phyloP scores from a whole-genome alignment of 2,797 vertebrate genomes.

The Malurus splendens region DNA sequence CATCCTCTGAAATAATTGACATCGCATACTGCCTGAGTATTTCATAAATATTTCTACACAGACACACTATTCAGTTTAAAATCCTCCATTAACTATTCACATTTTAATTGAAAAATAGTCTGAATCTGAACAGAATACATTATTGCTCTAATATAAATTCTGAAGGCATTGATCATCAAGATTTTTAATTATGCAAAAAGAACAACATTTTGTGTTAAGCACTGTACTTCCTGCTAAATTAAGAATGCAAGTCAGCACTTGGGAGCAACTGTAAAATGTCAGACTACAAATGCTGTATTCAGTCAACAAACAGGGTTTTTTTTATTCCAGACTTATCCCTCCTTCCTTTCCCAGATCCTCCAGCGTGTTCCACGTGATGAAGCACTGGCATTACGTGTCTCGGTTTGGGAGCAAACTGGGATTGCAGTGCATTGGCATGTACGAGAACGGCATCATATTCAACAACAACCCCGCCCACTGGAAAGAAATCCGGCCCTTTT shows the following conservation, averaged over 20 bases:
- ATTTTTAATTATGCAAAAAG: background rate
- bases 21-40: background rate
- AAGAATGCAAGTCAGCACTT: background rate
- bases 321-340: background rate
- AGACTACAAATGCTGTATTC: background rate
- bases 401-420: slow-evolving; percentile 89
- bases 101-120: background rate
- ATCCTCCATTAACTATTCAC: background rate
- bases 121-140: background rate
- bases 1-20: background rate
- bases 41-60: background rate
- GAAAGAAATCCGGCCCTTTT: slow-evolving; percentile 84
- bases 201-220: background rate
- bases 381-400: slow-evolving; percentile 80
- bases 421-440: slow-evolving; percentile 89
- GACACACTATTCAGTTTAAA: background rate
- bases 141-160: background rate
- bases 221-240: background rate
- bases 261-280: background rate
- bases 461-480: slow-evolving; percentile 86
- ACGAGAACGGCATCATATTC: slow-evolving; percentile 91
- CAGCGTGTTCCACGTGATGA: slow-evolving; percentile 85
- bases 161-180: background rate
- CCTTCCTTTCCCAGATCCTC: slow-evolving; percentile 76
- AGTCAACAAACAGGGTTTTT: background rate